phyloP scores from a whole-genome alignment of 2,888 invertebrate species.

The Andrena camellia region DNA sequence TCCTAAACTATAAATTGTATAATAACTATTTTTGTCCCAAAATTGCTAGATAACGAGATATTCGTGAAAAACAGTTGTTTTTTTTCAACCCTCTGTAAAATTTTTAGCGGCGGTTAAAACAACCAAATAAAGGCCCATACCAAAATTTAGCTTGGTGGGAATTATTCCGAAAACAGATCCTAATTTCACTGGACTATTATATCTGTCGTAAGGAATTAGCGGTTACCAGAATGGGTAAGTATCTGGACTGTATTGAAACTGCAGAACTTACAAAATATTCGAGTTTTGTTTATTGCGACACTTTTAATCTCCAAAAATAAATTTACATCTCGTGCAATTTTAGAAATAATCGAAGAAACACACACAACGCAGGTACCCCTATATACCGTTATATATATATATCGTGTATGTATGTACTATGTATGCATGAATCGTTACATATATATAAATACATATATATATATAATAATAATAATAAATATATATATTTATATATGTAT shows the following conservation, averaged over 20 bases:
- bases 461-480: background rate
- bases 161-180: too few relatives aligned
- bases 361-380: conserved; percentile 13
- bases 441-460: background rate
- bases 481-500: background rate
- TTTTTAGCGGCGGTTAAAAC: too few relatives aligned
- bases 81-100: too few relatives aligned
- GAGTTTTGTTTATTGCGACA: conserved; percentile 50
- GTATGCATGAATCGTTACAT: background rate
- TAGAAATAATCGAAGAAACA: conserved; percentile 30
- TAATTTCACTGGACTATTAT: too few relatives aligned
- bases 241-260: background rate
- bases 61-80: too few relatives aligned
- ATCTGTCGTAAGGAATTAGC: background rate
- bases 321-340: conserved; percentile 42
- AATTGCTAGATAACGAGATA: too few relatives aligned
- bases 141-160: too few relatives aligned
- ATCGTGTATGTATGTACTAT: background rate
- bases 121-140: too few relatives aligned
- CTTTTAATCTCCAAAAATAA: conserved; percentile 54
- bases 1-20: too few relatives aligned
- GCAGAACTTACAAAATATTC: conserved; percentile 47
- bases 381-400: background rate
- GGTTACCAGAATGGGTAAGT: background rate
- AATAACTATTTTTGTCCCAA: too few relatives aligned